Conservation (phyloP, 2,888 invertebrate species). For the Aphrophora alni region DNA sequence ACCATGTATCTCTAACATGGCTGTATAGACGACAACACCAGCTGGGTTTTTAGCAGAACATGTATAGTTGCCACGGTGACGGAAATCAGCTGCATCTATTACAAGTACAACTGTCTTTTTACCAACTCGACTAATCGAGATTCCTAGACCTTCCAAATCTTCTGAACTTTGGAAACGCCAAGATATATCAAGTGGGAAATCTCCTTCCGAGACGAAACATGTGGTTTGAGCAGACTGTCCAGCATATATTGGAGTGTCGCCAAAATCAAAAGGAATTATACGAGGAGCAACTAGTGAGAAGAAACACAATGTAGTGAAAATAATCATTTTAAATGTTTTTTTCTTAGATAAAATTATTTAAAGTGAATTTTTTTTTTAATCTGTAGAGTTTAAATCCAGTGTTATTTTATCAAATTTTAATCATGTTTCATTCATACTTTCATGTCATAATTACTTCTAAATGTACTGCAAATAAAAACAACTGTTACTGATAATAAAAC, state of each 20-base stretch:
- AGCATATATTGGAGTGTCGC: conserved; percentile 70
- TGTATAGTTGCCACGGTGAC: conserved; percentile 62
- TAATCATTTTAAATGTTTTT: too few species aligned
- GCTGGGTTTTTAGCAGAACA: conserved; percentile 65
- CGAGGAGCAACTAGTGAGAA: conserved; percentile 71
- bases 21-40: conserved; percentile 61
- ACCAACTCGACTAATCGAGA: conserved; percentile 57
- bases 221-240: conserved; percentile 72
- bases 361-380: too few species aligned
- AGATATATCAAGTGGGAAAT: conserved; percentile 72
- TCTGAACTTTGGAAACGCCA: conserved; percentile 64
- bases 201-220: conserved; percentile 75
- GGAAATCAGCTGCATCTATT: conserved; percentile 46
- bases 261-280: conserved; percentile 73
- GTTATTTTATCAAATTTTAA: too few species aligned
- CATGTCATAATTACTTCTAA: too few species aligned
- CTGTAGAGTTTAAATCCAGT: too few species aligned
- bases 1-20: conserved; percentile 66
- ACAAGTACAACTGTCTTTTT: conserved; percentile 57
- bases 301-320: conserved; percentile 18
- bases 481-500: too few species aligned
- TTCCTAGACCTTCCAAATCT: conserved; percentile 55
- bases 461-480: too few species aligned
- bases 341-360: too few species aligned
- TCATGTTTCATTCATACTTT: too few species aligned